A percentile compares a stretch with the other conserved stretches of the same genome.
phyloP scores from a whole-genome alignment of 2,797 vertebrate species.

The Silurus aristotelis region DNA sequence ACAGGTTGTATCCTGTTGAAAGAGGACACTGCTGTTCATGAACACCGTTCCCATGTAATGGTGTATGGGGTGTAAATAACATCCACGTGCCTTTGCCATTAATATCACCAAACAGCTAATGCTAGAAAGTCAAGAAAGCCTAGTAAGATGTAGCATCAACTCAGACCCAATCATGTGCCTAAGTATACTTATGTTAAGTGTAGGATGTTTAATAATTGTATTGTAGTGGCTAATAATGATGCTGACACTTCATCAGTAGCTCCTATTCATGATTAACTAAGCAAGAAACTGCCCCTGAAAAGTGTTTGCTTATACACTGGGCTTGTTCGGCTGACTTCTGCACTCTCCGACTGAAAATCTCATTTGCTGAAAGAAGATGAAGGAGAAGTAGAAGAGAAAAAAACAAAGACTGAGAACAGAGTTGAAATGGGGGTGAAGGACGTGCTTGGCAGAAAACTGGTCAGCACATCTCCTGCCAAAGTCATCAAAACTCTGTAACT shows the following conservation, averaged over 20 bases:
- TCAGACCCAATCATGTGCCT: background rate
- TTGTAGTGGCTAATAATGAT: background rate
- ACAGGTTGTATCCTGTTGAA: background rate
- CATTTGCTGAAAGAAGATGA: slow-evolving; percentile 5
- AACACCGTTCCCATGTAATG: too few relatives aligned
- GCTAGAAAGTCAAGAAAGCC: background rate
- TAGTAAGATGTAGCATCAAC: background rate
- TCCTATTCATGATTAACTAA: background rate
- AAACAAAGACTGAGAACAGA: slow-evolving; percentile 55
- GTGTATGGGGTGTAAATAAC: background rate
- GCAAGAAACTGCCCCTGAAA: background rate
- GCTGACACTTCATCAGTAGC: too few relatives aligned
- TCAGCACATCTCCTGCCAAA: slow-evolving; percentile 6
- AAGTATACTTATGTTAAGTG: background rate
- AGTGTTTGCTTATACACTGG: background rate
- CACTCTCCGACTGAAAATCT: slow-evolving; percentile 14
- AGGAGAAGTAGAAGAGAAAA: background rate
- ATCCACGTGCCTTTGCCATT: background rate
- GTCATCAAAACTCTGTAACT: slow-evolving; percentile 40
- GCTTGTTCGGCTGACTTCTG: background rate
- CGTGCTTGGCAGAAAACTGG: slow-evolving; percentile 52
- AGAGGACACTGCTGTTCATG: background rate
- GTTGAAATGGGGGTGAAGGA: slow-evolving; percentile 69
- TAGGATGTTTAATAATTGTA: background rate
- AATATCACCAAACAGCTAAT: too few relatives aligned